These are phyloP conservation scores for Hycleus cichorii DNA, from an alignment of 1,140 invertebrate genomes.

Conservation along the genomic window DNA sequence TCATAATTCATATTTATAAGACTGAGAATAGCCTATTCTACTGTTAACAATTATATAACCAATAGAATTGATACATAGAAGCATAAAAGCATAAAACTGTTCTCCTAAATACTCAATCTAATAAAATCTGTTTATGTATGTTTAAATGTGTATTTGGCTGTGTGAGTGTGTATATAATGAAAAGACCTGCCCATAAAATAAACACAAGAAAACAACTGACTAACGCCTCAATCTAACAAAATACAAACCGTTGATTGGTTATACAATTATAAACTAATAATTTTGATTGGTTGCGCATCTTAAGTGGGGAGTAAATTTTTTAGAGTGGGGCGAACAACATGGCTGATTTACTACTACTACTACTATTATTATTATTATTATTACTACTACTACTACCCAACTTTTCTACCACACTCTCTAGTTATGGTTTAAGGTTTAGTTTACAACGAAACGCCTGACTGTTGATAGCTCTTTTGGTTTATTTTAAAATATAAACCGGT, in stretches of 20 bases:
- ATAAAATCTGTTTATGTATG: conserved; percentile 32
- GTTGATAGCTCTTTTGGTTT: neutral
- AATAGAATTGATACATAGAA: conserved; percentile 21
- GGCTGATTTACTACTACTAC: conserved; percentile 38
- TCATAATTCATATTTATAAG: too few species aligned
- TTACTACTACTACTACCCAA: too few species aligned
- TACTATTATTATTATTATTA: too few species aligned
- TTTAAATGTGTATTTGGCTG: too few species aligned
- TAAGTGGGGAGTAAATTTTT: conserved; percentile 13
- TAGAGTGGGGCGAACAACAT: conserved; percentile 34
- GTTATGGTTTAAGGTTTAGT: conserved; percentile 32
- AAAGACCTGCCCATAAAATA: conserved; percentile 39
- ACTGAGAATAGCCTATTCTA: too few species aligned
- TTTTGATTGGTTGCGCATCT: conserved; percentile 21
- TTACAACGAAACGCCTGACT: conserved; percentile 25
- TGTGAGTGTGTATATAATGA: too few species aligned
- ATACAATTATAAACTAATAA: conserved; percentile 17
- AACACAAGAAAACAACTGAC: conserved; percentile 28
- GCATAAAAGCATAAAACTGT: conserved; percentile 35
- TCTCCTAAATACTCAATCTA: conserved; percentile 39
- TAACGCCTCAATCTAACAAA: conserved; percentile 18
- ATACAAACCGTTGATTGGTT: conserved; percentile 18
- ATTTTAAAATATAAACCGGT: neutral
- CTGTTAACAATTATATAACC: conserved; percentile 28
- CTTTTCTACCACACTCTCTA: too few species aligned